Evolutionary conservation across 2,888 invertebrate species (phyloP), one percentile per base, ranked within the genome.

Genomic region (Pedicia rivosa): DNA sequence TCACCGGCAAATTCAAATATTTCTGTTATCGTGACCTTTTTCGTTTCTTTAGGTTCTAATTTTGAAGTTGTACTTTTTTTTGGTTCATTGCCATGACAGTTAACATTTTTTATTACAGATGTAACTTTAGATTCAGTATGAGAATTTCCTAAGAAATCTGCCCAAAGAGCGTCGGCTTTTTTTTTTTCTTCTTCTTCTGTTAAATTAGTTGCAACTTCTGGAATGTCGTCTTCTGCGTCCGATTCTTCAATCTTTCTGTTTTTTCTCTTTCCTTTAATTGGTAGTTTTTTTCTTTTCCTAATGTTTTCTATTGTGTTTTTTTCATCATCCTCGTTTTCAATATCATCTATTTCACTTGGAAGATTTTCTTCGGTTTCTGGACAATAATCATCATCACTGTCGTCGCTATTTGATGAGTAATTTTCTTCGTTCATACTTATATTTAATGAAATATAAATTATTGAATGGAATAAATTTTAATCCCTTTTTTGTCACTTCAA

Each of bases 1-100:
- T 91, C 88, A 7, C 88, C 90, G 27, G 88, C 90, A 70, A 88
- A 90, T 51, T 88, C 82, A 53, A 79, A 82, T 42, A 80, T 65
- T 56, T 78, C 68, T 13, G 68, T 76, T 37, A 78, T 66, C 52
- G 68, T 72, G 3, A 74, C 67, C 47, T 65, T 66, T 52, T 66
- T 37, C 10, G 43, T 39, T 10, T 40, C 39, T 35, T 35, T 41
- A 36, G 41, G 25, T 42, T 7, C 25, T 44, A 48, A 32, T 44
- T 31, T 37, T 35, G 16, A 40, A 3, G 26, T 16, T 7, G 35
- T 29, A 7, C 41, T 42, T 31, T 42, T 44, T 40, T 47, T 52
- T 48, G 33, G 43, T 40, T 46, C 40, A 40, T 44, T 38, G 12
- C 13, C 34, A 5, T 24, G n/a, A 13, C 14, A 20, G 25, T 20